Base-by-base conservation (phyloP, 2,888 invertebrate species). In the Ethmia dodecea region DNA sequence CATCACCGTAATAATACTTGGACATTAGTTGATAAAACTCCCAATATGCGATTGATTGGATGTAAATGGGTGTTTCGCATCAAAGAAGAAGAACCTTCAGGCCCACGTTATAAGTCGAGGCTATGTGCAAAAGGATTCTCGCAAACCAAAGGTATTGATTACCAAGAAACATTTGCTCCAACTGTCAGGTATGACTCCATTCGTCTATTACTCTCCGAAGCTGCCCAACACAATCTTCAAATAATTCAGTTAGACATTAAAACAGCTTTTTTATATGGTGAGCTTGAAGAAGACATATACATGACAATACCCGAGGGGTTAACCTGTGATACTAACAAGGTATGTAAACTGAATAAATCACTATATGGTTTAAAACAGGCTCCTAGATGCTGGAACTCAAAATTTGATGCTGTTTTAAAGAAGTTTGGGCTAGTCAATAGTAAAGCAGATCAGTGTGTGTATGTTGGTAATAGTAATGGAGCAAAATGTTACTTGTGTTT, bases 261-360 rank as follows among this genome's bases (percentile, higher is more conserved):
- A 31, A 50, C 49, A 13, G 50, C 47, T n/a, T 47, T 49, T 13
- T 25, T 49, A 0, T 44, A 50, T 47, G 49, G 46, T 3, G 34
- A 40, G 0, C 2, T 55, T 0, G 13, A 40, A 8, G 49, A 52
- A 36, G 27, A 33, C 3, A 40, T 49, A 1, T 47, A 38, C 18
- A 44, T 50, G 43, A 22, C 13, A 13, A 12, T 25, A 9, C 42
- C 42, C n/a, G 36, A 36, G 25, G 42, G 44, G 5, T 13, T 31
- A 13, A n/a, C n/a, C n/a, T n/a, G n/a, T n/a, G 13, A 6, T 6
- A 13, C 12, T 8, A 6, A 10, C 3, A 5, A 6, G 9, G 28
- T 28, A 3, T 31, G 22, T 11, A 31, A 24, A 22, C 22, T 22
- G 1, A 12, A 24, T 13, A 31, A 24, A 13, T 22, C 30, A 4